A percentile compares a stretch with the other conserved stretches of the same genome.
phyloP scores from a whole-genome alignment of 2,888 invertebrate genomes.

The Agonopterix arenella region DNA sequence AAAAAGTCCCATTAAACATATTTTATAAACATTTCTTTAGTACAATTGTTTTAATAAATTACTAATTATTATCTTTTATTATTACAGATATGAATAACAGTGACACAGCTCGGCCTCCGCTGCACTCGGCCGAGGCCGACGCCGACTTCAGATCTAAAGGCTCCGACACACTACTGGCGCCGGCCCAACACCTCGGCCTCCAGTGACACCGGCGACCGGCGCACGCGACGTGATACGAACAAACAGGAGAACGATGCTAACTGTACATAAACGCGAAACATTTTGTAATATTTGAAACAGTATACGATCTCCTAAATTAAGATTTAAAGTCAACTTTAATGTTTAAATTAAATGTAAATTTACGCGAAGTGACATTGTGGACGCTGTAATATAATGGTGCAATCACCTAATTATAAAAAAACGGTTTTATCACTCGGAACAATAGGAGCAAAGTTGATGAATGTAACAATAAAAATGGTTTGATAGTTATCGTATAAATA shows the following conservation, averaged over 20 bases:
- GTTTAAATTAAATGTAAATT: conserved; percentile 62
- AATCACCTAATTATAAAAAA: conserved; percentile 49
- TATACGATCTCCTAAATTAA: conserved; percentile 78
- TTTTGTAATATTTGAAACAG: conserved; percentile 77
- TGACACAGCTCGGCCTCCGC: conserved; percentile 47
- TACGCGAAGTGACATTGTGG: conserved; percentile 54
- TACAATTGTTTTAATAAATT: neutral
- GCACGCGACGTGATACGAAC: conserved; percentile 47
- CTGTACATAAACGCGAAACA: conserved; percentile 69
- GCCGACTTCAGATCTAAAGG: conserved; percentile 8
- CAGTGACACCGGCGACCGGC: conserved; percentile 10
- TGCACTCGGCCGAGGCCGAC: conserved; percentile 22
- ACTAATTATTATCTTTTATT: neutral
- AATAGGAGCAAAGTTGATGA: conserved; percentile 52
- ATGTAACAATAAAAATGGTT: conserved; percentile 69
- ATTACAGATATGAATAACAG: conserved; percentile 63
- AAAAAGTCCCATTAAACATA: neutral
- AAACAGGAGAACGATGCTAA: conserved; percentile 69
- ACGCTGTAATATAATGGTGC: conserved; percentile 59
- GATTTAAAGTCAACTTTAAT: conserved; percentile 75
- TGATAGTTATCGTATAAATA: conserved; percentile 76
- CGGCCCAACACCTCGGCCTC: conserved; percentile 12
- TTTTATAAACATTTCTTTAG: neutral
- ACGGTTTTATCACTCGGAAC: conserved; percentile 54
- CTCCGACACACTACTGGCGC: conserved; percentile 13